phyloP scores from a whole-genome alignment of 2,113 vertebrate species.

The Pimephales promelas region DNA sequence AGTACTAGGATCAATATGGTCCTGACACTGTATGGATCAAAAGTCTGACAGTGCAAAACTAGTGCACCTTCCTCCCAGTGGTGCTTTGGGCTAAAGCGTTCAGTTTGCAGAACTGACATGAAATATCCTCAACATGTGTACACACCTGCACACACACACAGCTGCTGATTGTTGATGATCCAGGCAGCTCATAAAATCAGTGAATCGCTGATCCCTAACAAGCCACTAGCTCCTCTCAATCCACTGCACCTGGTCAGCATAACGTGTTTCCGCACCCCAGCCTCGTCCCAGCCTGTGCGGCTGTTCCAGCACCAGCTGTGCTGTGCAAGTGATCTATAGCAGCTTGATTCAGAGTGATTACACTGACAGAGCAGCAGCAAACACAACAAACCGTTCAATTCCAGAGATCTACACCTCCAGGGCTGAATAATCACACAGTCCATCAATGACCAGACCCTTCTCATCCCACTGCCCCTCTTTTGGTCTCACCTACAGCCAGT shows the following conservation, averaged over 20 bases:
- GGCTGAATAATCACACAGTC: slow-evolving; percentile 47
- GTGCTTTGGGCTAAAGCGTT: neutral
- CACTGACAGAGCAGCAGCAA: slow-evolving; percentile 60
- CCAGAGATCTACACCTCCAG: slow-evolving; percentile 49
- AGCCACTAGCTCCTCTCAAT: slow-evolving; percentile 2
- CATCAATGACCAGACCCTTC: slow-evolving; percentile 31
- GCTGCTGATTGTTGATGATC: slow-evolving; percentile 23
- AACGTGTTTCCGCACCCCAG: slow-evolving; percentile 42
- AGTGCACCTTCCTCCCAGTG: neutral
- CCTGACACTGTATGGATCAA: neutral
- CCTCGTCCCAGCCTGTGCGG: neutral
- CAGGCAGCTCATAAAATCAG: slow-evolving; percentile 30
- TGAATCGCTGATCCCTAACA: slow-evolving; percentile 31
- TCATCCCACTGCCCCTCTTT: slow-evolving; percentile 28
- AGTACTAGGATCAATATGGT: neutral
- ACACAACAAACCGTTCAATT: slow-evolving; percentile 69
- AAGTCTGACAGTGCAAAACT: neutral
- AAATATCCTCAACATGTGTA: slow-evolving; percentile 1
- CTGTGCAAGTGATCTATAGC: slow-evolving; percentile 65
- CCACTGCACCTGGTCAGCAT: slow-evolving; percentile 20
- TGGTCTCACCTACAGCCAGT: slow-evolving; percentile 9
- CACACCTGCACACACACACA: slow-evolving; percentile 24
- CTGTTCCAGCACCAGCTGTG: slow-evolving; percentile 35
- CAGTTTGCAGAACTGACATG: slow-evolving; percentile 16
- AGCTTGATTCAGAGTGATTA: slow-evolving; percentile 70